phyloP scores from a whole-genome alignment of 2,888 invertebrate genomes.

The Acheta domesticus region DNA sequence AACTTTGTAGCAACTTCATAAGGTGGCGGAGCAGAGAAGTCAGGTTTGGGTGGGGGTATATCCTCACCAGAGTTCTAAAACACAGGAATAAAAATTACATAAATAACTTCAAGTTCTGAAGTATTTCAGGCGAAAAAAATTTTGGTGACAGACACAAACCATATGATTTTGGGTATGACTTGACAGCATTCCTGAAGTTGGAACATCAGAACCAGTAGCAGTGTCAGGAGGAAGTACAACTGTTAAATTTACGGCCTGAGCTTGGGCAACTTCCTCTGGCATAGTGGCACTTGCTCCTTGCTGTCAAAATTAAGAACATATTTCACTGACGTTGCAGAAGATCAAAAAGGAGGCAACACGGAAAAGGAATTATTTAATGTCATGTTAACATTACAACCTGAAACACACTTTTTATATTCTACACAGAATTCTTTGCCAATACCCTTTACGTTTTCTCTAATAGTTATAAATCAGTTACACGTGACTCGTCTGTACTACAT shows the following conservation, averaged over 20 bases:
- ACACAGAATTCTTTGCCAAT: no score
- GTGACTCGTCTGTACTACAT: no score
- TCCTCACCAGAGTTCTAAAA: constrained; percentile 49
- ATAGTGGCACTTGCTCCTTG: background rate
- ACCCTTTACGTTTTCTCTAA: no score
- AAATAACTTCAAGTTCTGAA: background rate
- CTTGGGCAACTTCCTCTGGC: background rate
- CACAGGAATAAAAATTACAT: background rate
- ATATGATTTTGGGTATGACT: constrained; percentile 19
- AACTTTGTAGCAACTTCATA: constrained; percentile 83
- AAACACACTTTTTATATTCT: no score
- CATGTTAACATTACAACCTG: no score
- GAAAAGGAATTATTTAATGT: no score
- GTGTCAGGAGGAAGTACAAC: constrained; percentile 28
- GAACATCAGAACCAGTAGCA: constrained; percentile 26
- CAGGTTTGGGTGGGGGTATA: constrained; percentile 77
- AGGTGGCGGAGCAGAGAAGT: constrained; percentile 83
- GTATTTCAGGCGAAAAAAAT: background rate
- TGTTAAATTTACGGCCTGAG: constrained; percentile 28
- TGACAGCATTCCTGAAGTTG: constrained; percentile 21
- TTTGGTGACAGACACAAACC: background rate
- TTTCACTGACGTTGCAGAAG: no score
- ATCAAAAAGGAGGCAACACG: no score
- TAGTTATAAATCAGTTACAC: no score
- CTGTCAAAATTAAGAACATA: no score